Percentiles rank a stretch among this genome's conserved stretches.
Conservation (phyloP, 2,797 vertebrate genomes). For the Hozukius guyotensis region DNA sequence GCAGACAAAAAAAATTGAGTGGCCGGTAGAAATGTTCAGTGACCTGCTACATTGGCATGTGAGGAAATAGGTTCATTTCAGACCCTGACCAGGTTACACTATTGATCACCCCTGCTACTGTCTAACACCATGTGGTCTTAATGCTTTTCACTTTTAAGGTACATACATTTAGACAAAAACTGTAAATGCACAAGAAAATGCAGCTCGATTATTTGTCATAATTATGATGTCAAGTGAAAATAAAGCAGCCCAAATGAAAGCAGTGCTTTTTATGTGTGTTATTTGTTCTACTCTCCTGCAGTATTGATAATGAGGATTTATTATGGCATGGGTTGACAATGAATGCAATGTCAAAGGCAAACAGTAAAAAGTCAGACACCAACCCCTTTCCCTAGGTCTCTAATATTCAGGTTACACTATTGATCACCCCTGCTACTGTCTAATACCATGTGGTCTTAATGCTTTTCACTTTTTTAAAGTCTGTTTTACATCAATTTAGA, state of each 20-base stretch:
- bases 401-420: slow-evolving; percentile 23
- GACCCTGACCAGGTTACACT: slow-evolving; percentile 8
- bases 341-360: slow-evolving; percentile 68
- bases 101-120: slow-evolving; percentile 4
- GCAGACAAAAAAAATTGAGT: too few species aligned
- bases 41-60: too few species aligned
- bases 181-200: neutral
- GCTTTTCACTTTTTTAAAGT: slow-evolving; percentile 33
- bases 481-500: neutral
- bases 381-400: neutral
- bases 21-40: too few species aligned
- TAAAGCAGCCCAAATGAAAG: slow-evolving; percentile 17
- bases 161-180: slow-evolving; percentile 1
- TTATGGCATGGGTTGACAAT: slow-evolving; percentile 76
- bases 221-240: neutral
- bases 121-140: neutral
- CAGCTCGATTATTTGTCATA: neutral
- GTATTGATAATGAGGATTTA: slow-evolving; percentile 76
- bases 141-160: slow-evolving; percentile 27
- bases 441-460: neutral
- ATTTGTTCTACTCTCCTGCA: slow-evolving; percentile 45
- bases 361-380: neutral
- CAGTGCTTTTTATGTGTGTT: neutral
- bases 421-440: slow-evolving; percentile 5
- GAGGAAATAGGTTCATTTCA: too few species aligned